Evolutionary conservation across 37 sponge, comb jelly and placozoan genomes (phyloP).

Genomic region (Crambe crambe): DNA sequence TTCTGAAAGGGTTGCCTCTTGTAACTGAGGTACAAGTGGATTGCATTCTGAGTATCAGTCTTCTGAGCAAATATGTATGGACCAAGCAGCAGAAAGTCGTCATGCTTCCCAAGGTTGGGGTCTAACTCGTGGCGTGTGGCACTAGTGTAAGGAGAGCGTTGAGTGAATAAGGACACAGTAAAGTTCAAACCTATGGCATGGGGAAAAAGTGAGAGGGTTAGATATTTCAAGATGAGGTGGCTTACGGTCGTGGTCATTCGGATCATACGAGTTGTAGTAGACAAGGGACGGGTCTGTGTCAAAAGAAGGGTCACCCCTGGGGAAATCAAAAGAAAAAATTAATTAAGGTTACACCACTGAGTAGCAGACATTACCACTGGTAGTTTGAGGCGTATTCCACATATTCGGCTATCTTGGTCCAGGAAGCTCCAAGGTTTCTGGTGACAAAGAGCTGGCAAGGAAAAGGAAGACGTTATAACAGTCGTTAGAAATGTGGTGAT

Average conservation of each 20-base stretch:
- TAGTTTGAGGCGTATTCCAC: constrained; percentile 22
- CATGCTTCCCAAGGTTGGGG: constrained; percentile 46
- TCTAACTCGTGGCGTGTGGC: constrained; percentile 49
- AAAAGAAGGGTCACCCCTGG: constrained; percentile 44
- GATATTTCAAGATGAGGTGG: background rate
- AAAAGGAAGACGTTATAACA: background rate
- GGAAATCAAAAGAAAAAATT: background rate
- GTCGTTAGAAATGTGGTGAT: background rate
- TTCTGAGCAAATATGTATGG: constrained; percentile 69
- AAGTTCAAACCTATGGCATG: constrained; percentile 10
- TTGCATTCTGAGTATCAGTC: background rate
- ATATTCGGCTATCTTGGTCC: constrained; percentile 36
- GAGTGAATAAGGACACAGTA: constrained; percentile 43
- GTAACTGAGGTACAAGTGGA: constrained; percentile 40
- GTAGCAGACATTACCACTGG: constrained; percentile 26
- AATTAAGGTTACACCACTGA: background rate
- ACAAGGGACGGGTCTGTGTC: background rate
- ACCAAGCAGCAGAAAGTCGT: constrained; percentile 40
- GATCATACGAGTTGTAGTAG: constrained; percentile 59
- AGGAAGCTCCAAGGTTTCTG: constrained; percentile 20
- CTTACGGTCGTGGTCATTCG: constrained; percentile 5
- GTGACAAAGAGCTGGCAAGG: constrained; percentile 43
- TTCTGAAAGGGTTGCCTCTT: constrained; percentile 28
- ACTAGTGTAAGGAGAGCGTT: constrained; percentile 30
- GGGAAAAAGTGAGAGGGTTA: background rate